Conservation (phyloP, 2,113 vertebrate species). For the Gambusia holbrooki region DNA sequence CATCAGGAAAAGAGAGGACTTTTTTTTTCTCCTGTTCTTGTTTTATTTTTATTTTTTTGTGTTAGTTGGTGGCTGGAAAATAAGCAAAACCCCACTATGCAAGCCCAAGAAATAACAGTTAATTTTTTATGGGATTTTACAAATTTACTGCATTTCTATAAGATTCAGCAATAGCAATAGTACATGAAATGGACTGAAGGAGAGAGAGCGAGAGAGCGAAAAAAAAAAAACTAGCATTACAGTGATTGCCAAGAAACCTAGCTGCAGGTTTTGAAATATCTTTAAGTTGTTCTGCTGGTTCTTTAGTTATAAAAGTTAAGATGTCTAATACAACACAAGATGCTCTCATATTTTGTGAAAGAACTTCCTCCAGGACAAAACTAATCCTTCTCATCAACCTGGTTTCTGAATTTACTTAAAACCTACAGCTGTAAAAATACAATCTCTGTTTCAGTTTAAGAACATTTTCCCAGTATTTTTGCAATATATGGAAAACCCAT, state of each 20-base stretch:
- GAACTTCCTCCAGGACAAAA: not conserved
- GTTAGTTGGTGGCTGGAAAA: not conserved
- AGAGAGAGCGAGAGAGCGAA: too few species aligned
- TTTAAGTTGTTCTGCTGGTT: too few species aligned
- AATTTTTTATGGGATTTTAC: not conserved
- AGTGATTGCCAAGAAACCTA: not conserved
- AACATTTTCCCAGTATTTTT: not conserved
- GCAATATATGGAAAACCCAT: not conserved
- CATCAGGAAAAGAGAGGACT: conserved; percentile 21
- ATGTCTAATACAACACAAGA: not conserved
- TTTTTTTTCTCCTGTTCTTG: conserved; percentile 10
- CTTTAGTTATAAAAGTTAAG: too few species aligned
- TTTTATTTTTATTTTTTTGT: not conserved
- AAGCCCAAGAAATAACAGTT: not conserved
- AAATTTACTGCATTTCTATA: not conserved
- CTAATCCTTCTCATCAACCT: not conserved
- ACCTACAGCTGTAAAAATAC: not conserved
- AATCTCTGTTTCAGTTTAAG: not conserved
- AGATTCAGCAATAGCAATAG: not conserved
- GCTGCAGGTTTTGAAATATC: not conserved
- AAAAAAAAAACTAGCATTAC: not conserved
- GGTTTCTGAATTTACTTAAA: not conserved
- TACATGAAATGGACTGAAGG: not conserved
- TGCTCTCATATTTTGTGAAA: not conserved
- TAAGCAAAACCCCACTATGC: not conserved